Percentiles rank a stretch among this genome's conserved stretches.
These are phyloP conservation scores for Belgica antarctica DNA, from an alignment of 2,888 invertebrate genomes.

Conservation along the genomic window DNA sequence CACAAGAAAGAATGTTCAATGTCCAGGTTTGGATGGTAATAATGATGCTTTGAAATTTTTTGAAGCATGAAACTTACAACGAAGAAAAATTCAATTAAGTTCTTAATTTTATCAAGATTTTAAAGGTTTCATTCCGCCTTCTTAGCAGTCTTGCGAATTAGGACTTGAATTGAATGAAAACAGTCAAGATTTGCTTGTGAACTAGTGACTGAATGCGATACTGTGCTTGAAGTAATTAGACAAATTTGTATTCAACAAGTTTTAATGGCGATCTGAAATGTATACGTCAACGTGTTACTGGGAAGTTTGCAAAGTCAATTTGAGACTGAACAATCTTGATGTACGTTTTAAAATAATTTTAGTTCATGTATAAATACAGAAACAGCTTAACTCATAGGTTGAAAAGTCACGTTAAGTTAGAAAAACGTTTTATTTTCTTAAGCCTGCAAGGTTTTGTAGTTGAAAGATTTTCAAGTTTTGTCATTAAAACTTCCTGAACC, in stretches of 20 bases:
- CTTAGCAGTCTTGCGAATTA: not conserved
- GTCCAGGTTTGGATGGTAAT: too few relatives aligned
- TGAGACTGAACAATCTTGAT: too few relatives aligned
- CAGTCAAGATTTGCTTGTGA: too few relatives aligned
- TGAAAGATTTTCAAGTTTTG: not conserved
- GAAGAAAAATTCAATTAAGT: conserved; percentile 26
- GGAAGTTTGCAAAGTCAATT: too few relatives aligned
- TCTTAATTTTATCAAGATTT: conserved; percentile 12
- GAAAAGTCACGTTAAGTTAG: too few relatives aligned
- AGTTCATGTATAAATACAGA: too few relatives aligned
- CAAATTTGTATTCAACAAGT: not conserved
- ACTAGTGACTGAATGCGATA: too few relatives aligned
- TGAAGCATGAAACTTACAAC: conserved; percentile 19
- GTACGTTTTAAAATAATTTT: too few relatives aligned
- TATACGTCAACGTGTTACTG: not conserved
- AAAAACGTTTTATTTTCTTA: too few relatives aligned
- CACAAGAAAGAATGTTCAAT: not conserved
- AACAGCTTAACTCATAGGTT: too few relatives aligned
- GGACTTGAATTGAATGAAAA: too few relatives aligned
- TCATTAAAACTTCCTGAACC: not conserved
- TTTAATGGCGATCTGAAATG: not conserved
- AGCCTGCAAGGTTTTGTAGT: not conserved
- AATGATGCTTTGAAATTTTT: not conserved
- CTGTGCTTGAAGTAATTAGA: not conserved
- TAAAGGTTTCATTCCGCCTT: not conserved